phyloP scores from a whole-genome alignment of 1,140 invertebrate species.

The Agrilus planipennis region DNA sequence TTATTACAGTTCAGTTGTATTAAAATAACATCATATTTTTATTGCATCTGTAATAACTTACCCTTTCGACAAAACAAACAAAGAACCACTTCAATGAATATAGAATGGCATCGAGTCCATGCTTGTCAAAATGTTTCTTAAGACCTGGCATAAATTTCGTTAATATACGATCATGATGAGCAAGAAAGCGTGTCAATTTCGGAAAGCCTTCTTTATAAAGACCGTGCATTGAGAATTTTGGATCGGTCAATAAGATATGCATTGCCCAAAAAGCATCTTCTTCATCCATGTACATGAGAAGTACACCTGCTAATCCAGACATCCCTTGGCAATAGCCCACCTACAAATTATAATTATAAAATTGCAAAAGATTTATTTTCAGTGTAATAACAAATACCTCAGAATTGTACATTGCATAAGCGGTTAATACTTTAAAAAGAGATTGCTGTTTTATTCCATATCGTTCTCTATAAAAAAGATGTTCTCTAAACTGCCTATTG shows the following conservation, averaged over 20 bases:
- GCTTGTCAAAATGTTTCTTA: conserved; percentile 90
- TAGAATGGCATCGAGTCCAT: conserved; percentile 88
- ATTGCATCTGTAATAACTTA: conserved; percentile 39
- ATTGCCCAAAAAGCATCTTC: conserved; percentile 99
- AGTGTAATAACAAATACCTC: too few species aligned
- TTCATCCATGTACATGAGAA: conserved; percentile 90
- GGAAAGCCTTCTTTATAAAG: conserved; percentile 96
- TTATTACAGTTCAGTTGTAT: too few species aligned
- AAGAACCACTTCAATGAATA: conserved; percentile 99
- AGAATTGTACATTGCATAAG: conserved; percentile 97
- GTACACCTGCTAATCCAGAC: conserved; percentile 89
- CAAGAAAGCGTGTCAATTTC: conserved; percentile 72
- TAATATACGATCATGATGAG: conserved; percentile 94
- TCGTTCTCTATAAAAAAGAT: conserved; percentile 87
- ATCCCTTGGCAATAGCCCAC: conserved; percentile 91
- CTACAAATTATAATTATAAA: neutral
- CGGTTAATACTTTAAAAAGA: conserved; percentile 91
- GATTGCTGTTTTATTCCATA: conserved; percentile 95
- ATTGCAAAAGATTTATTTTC: neutral
- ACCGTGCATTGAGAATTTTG: conserved; percentile 96
- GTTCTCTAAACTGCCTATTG: conserved; percentile 95
- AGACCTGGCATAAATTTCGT: conserved; percentile 90
- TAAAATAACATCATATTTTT: too few species aligned
- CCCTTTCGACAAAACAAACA: conserved; percentile 95
- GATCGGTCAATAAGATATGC: conserved; percentile 78